A percentile compares a stretch with the other conserved stretches of the same genome.
Conservation (phyloP, 1,140 invertebrate species). For the Trichonephila clavata region DNA sequence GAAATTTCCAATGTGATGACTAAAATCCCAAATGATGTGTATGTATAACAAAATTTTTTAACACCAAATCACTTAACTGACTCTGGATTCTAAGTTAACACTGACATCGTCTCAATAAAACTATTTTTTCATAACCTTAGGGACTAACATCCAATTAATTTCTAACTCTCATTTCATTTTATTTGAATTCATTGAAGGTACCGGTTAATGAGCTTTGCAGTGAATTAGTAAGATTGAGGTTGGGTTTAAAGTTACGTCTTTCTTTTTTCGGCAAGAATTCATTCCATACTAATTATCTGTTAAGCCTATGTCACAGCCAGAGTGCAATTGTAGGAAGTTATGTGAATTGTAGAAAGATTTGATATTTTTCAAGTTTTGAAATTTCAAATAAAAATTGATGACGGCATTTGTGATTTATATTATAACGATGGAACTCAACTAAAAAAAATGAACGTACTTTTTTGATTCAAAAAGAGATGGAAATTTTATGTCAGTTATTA, state of each 20-base stretch:
- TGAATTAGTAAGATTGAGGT: background rate
- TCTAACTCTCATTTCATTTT: background rate
- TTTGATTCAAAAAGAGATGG: too few species aligned
- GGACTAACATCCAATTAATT: constrained; percentile 10
- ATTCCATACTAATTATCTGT: background rate
- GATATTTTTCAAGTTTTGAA: background rate
- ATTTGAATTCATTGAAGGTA: background rate
- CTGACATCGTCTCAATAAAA: background rate
- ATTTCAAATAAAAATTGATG: too few species aligned
- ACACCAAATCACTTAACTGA: background rate
- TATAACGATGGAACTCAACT: too few species aligned
- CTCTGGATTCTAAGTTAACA: background rate
- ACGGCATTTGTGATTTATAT: too few species aligned
- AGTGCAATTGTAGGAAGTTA: background rate
- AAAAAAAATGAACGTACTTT: too few species aligned
- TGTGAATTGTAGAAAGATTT: background rate
- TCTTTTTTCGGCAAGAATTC: background rate
- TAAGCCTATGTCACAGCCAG: background rate
- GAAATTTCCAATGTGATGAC: background rate
- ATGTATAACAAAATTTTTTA: background rate
- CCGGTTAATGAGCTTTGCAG: background rate
- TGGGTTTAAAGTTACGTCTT: background rate
- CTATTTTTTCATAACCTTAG: background rate
- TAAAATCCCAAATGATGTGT: background rate
- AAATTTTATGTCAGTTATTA: too few species aligned